Percentiles rank a stretch among this genome's conserved stretches.
phyloP scores from a whole-genome alignment of 2,888 invertebrate genomes.

The Dermolepida albohirtum region DNA sequence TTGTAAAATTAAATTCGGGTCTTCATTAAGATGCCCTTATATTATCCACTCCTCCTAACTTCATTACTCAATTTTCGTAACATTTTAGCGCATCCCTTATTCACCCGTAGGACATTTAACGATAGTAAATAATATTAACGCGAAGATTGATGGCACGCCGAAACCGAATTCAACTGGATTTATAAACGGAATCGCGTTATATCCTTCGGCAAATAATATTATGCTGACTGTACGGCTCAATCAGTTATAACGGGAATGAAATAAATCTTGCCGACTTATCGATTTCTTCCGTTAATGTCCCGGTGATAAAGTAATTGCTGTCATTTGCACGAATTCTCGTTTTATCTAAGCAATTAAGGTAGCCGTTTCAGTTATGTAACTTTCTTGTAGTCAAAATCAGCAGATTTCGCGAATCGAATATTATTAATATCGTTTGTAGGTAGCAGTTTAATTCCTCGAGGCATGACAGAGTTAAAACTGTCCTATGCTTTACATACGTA shows the following conservation, averaged over 20 bases:
- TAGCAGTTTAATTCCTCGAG: too few species aligned
- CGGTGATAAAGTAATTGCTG: slow-evolving; percentile 3
- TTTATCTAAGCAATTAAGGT: background rate
- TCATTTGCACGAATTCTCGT: background rate
- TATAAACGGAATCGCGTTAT: background rate
- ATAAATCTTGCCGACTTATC: slow-evolving; percentile 15
- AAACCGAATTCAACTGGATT: background rate
- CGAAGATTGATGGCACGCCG: background rate
- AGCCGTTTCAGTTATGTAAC: too few species aligned
- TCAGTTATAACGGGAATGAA: background rate
- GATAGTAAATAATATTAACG: slow-evolving; percentile 2
- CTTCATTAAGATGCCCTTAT: too few species aligned
- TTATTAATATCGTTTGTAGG: too few species aligned
- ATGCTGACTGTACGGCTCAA: slow-evolving; percentile 13
- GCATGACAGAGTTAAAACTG: too few species aligned
- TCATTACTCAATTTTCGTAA: background rate
- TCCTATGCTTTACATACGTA: too few species aligned
- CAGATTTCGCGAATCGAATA: too few species aligned
- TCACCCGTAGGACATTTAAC: slow-evolving; percentile 8
- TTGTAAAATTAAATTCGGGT: too few species aligned
- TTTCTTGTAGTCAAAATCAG: too few species aligned
- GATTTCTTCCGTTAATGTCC: slow-evolving; percentile 8
- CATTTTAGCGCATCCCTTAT: background rate
- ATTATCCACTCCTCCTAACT: too few species aligned
- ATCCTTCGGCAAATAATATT: slow-evolving; percentile 1